These are phyloP conservation scores for Galaxea fascicularis DNA, from an alignment of 92 coral and sea anemone genomes.

Conservation along the genomic window DNA sequence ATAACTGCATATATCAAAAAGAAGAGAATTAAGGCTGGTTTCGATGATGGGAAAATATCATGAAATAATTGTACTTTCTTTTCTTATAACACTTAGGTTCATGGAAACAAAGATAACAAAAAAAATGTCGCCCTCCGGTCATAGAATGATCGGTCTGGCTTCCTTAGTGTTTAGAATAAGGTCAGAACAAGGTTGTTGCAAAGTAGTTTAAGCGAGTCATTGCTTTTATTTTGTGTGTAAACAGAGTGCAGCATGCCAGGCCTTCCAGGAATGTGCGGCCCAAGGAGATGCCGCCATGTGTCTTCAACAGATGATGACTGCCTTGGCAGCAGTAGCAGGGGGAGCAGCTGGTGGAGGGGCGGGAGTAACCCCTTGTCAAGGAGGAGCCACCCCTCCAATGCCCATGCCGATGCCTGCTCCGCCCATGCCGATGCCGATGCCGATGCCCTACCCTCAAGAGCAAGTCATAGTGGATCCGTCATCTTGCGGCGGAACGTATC, in stretches of 20 bases:
- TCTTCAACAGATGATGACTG: conserved; percentile 31
- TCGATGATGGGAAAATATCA: too few relatives aligned
- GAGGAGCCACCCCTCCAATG: conserved; percentile 20
- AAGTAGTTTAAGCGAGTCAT: background rate
- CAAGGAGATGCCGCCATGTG: conserved; percentile 35
- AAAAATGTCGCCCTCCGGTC: too few relatives aligned
- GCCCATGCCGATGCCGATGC: conserved; percentile 16
- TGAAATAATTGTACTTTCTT: too few relatives aligned
- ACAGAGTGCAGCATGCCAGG: conserved; percentile 32
- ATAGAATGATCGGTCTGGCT: background rate
- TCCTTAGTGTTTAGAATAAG: background rate
- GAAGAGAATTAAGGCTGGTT: too few relatives aligned
- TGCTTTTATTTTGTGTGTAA: background rate
- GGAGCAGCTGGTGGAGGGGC: conserved; percentile 17
- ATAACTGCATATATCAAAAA: too few relatives aligned
- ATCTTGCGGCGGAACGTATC: conserved; percentile 49
- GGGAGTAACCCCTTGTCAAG: conserved; percentile 14
- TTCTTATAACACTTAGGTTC: too few relatives aligned
- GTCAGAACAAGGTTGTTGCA: too few relatives aligned
- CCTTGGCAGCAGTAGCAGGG: background rate
- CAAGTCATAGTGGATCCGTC: conserved; percentile 20
- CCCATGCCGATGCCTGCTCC: conserved; percentile 1
- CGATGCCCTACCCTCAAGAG: conserved; percentile 14
- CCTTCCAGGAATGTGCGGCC: conserved; percentile 30
- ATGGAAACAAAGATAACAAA: too few relatives aligned